Evolutionary conservation across 2,113 vertebrate genomes (phyloP).

Genomic region (Larimichthys crocea): DNA sequence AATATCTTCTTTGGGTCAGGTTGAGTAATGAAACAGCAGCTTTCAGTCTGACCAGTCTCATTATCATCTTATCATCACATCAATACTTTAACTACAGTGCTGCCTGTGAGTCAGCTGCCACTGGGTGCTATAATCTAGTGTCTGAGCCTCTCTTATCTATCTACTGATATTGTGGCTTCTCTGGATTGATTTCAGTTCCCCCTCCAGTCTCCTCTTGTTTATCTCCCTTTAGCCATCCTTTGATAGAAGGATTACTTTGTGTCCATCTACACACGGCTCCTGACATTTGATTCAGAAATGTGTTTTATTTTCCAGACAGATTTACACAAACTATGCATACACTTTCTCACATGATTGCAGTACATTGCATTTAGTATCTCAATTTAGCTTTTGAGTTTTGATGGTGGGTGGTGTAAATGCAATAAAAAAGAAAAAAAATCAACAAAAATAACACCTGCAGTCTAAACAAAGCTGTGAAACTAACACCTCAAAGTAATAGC

Average conservation of each 20-base stretch:
- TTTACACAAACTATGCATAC: slow-evolving; percentile 23
- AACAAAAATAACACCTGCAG: slow-evolving; percentile 55
- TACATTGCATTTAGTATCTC: slow-evolving; percentile 37
- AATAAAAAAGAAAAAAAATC: slow-evolving; percentile 53
- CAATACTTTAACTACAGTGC: slow-evolving; percentile 47
- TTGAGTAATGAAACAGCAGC: slow-evolving; percentile 38
- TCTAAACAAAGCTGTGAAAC: slow-evolving; percentile 47
- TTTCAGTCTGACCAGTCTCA: slow-evolving; percentile 35
- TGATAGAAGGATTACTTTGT: slow-evolving; percentile 52
- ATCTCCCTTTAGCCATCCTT: slow-evolving; percentile 36
- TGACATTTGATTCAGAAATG: slow-evolving; percentile 33
- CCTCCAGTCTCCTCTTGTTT: slow-evolving; percentile 52
- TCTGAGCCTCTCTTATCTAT: slow-evolving; percentile 47
- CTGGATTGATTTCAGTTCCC: slow-evolving; percentile 62
- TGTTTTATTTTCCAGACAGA: slow-evolving; percentile 12
- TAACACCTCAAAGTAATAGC: slow-evolving; percentile 45
- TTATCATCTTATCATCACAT: slow-evolving; percentile 56
- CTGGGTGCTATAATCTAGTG: slow-evolving; percentile 37
- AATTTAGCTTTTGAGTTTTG: slow-evolving; percentile 47
- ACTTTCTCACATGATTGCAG: slow-evolving; percentile 55
- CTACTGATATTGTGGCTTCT: slow-evolving; percentile 51
- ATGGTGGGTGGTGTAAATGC: slow-evolving; percentile 58
- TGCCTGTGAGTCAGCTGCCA: slow-evolving; percentile 52
- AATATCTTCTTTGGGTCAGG: slow-evolving; percentile 6
- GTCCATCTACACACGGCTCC: slow-evolving; percentile 27